phyloP scores from a whole-genome alignment of 2,113 vertebrate species.

The Astur gentilis region DNA sequence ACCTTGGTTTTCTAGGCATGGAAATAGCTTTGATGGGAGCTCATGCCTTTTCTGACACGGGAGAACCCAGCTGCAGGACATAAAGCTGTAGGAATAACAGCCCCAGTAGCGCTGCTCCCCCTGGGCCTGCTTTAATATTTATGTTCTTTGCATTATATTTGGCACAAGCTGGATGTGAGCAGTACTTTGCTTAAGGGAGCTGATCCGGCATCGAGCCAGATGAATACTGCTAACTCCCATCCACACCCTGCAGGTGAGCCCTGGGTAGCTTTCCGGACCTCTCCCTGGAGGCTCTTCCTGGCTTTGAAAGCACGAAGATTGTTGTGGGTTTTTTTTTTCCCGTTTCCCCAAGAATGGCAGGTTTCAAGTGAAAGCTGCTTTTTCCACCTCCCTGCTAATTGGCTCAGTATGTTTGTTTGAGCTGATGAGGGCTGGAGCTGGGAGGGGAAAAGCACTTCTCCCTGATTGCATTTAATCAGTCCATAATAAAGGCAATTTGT shows the following conservation, averaged over 20 bases:
- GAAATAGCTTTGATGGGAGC: background rate
- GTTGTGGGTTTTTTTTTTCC: background rate
- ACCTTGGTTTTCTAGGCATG: background rate
- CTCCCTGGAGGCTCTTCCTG: background rate
- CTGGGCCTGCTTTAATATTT: background rate
- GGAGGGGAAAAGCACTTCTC: slow-evolving; percentile 22
- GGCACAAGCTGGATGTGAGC: background rate
- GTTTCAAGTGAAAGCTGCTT: slow-evolving; percentile 57
- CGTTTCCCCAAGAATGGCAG: background rate
- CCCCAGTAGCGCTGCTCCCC: background rate
- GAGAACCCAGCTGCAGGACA: background rate
- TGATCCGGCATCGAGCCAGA: background rate
- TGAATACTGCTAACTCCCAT: background rate
- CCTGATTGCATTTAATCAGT: slow-evolving; percentile 52
- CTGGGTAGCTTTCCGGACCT: background rate
- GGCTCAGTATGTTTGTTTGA: slow-evolving; percentile 55
- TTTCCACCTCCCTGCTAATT: slow-evolving; percentile 65
- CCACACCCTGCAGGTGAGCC: slow-evolving; percentile 22
- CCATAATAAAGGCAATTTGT: slow-evolving; percentile 68
- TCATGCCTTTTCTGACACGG: background rate
- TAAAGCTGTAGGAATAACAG: background rate
- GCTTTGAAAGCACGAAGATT: background rate
- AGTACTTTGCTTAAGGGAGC: background rate
- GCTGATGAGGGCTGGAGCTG: slow-evolving; percentile 10
- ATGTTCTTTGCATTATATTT: background rate